A percentile compares a stretch with the other conserved stretches of the same genome.
These are phyloP conservation scores for Coptotermes formosanus DNA, from an alignment of 1,140 invertebrate genomes.

Conservation along the genomic window DNA sequence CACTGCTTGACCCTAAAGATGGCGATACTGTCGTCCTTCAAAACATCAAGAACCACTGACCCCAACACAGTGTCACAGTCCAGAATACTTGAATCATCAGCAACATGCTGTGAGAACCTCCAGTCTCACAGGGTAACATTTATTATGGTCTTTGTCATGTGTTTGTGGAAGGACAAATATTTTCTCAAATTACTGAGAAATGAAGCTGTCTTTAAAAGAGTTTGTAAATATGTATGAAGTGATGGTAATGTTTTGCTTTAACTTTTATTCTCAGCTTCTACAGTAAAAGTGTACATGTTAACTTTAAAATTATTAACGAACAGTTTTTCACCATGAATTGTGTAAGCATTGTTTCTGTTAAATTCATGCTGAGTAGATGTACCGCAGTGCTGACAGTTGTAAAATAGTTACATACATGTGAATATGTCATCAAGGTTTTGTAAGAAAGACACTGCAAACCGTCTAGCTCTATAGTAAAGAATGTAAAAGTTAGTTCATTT, in stretches of 20 bases:
- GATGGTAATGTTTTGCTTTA: neutral
- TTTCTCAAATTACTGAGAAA: neutral
- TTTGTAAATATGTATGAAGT: constrained; percentile 10
- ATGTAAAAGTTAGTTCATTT: neutral
- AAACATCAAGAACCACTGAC: too few relatives aligned
- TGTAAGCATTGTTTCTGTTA: neutral
- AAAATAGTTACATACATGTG: neutral
- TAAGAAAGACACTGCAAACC: neutral
- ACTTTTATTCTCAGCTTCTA: neutral
- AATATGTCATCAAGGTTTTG: neutral
- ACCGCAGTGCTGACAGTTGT: neutral
- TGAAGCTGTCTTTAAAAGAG: neutral
- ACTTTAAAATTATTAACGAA: neutral
- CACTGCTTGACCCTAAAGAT: too few relatives aligned
- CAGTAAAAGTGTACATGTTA: neutral
- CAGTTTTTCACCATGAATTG: neutral
- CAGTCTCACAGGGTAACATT: neutral
- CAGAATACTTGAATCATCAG: too few relatives aligned
- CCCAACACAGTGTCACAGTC: too few relatives aligned
- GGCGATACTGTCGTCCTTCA: too few relatives aligned
- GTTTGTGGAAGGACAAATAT: neutral
- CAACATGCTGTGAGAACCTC: too few relatives aligned
- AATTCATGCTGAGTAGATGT: neutral
- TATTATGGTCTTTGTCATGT: neutral
- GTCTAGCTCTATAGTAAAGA: neutral